Evolutionary conservation across 2,888 invertebrate genomes (phyloP).

Genomic region (Pherbina coryleti): DNA sequence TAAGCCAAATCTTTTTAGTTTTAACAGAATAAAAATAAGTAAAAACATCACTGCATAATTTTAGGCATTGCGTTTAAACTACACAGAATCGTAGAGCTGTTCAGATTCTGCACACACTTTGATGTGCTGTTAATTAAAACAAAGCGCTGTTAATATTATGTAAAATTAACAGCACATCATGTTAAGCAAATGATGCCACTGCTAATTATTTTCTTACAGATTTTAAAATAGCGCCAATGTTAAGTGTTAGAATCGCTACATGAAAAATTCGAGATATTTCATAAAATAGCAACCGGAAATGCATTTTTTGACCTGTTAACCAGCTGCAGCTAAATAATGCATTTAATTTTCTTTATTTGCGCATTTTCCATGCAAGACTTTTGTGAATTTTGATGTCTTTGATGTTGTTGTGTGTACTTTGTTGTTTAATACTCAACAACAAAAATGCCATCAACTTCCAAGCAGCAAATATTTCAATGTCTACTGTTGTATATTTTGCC

Average conservation of each 20-base stretch:
- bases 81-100: too few relatives aligned
- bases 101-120: background rate
- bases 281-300: background rate
- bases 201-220: background rate
- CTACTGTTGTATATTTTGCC: background rate
- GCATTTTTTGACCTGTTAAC: background rate
- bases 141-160: background rate
- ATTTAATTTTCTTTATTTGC: background rate
- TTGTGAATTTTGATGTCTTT: background rate
- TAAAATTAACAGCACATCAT: background rate
- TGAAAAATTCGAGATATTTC: background rate
- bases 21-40: background rate
- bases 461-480: constrained; percentile 18
- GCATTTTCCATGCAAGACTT: background rate
- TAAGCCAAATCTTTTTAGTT: too few relatives aligned
- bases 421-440: background rate
- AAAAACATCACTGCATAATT: background rate
- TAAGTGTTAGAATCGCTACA: background rate
- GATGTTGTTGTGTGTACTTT: background rate
- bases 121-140: background rate
- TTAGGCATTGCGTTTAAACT: background rate
- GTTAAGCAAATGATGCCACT: background rate
- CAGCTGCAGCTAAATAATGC: background rate
- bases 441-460: background rate
- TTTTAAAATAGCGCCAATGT: background rate